A percentile compares a stretch with the other conserved stretches of the same genome.
Conservation (phyloP, 2,888 invertebrate species). For the Ectemnius cavifrons region DNA sequence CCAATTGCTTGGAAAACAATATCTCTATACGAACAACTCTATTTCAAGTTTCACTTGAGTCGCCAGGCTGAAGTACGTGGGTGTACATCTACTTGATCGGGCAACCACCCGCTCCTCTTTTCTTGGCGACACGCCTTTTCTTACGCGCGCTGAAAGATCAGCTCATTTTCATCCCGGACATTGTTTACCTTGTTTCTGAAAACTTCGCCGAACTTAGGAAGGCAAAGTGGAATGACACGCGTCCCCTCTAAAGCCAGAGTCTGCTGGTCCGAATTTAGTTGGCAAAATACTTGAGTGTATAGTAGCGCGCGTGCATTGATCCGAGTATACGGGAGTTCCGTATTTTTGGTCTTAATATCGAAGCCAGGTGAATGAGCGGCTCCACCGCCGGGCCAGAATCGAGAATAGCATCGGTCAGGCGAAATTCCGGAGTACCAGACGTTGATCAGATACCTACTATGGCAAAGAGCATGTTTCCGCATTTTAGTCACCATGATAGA, state of each 20-base stretch:
- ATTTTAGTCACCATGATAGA: not conserved
- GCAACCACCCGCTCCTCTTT: not conserved
- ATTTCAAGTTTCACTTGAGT: no score
- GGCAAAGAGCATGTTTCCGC: conserved; percentile 25
- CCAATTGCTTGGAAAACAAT: no score
- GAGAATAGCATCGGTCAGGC: conserved; percentile 57
- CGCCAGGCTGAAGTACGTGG: not conserved
- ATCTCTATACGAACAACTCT: no score
- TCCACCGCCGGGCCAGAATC: conserved; percentile 55
- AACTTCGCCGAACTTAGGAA: no score
- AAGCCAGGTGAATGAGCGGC: conserved; percentile 35
- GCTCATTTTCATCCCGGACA: no score
- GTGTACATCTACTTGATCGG: conserved; percentile 2
- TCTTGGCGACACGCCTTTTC: conserved; percentile 1
- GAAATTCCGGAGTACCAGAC: conserved; percentile 59
- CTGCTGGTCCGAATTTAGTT: no score
- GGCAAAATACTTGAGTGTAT: no score
- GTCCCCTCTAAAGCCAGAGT: no score
- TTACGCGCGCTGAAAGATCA: not conserved
- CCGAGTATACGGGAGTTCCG: not conserved
- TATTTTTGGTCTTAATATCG: conserved; percentile 18
- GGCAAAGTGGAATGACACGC: no score
- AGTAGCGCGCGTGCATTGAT: no score
- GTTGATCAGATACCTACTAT: conserved; percentile 52
- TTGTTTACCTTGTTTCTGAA: no score